phyloP scores from a whole-genome alignment of 2,888 invertebrate species.

The Diabrotica balteata region DNA sequence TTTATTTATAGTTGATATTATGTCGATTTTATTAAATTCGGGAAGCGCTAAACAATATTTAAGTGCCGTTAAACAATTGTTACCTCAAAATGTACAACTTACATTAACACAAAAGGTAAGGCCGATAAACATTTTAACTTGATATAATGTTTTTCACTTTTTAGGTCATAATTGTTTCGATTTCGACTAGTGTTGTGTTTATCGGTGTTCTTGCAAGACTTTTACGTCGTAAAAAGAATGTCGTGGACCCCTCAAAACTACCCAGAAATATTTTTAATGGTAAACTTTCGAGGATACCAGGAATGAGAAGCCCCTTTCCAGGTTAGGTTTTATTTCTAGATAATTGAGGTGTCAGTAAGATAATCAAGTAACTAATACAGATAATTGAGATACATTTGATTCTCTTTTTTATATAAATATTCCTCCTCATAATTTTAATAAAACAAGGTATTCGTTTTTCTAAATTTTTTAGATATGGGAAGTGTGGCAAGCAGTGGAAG shows the following conservation, averaged over 20 bases:
- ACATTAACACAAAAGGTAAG: slow-evolving; percentile 75
- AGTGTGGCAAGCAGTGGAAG: slow-evolving; percentile 72
- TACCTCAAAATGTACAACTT: slow-evolving; percentile 61
- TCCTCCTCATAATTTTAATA: slow-evolving; percentile 3
- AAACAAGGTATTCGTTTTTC: not conserved
- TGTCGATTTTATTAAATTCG: slow-evolving; percentile 64
- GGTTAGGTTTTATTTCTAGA: slow-evolving; percentile 42
- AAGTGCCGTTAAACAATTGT: slow-evolving; percentile 63
- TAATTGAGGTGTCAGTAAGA: too few relatives aligned
- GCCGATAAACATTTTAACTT: slow-evolving; percentile 4
- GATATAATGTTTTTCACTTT: slow-evolving; percentile 37
- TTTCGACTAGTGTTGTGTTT: slow-evolving; percentile 81
- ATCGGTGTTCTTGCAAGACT: slow-evolving; percentile 83
- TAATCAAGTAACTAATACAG: too few relatives aligned
- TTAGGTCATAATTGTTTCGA: slow-evolving; percentile 75
- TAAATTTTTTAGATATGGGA: slow-evolving; percentile 61
- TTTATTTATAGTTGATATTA: slow-evolving; percentile 17
- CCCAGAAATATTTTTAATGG: slow-evolving; percentile 39
- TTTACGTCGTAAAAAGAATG: slow-evolving; percentile 74
- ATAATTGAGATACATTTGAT: too few relatives aligned
- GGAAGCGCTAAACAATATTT: slow-evolving; percentile 65
- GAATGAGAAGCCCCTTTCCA: slow-evolving; percentile 75
- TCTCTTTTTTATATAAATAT: not conserved
- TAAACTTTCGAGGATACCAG: slow-evolving; percentile 68
- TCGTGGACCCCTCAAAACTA: slow-evolving; percentile 63